Percentiles rank a stretch among this genome's conserved stretches.
Evolutionary conservation across 2,888 invertebrate species (phyloP).

Genomic region (Augochlorella aurata): DNA sequence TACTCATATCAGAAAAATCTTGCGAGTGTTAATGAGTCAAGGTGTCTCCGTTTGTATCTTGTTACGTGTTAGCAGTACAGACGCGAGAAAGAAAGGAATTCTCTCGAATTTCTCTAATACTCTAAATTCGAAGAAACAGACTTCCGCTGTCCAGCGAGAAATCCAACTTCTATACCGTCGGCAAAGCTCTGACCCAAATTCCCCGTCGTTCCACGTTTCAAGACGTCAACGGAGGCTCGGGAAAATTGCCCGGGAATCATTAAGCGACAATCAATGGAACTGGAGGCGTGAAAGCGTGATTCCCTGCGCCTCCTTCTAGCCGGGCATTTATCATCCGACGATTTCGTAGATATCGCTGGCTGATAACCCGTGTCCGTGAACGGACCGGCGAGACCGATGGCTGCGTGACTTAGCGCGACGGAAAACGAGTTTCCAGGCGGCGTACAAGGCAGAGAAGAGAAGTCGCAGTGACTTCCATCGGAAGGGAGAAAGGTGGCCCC

Average conservation of each 20-base stretch:
- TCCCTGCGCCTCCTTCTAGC: background rate
- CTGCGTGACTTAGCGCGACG: background rate
- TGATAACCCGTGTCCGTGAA: background rate
- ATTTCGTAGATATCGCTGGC: background rate
- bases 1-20: too few species aligned
- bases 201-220: background rate
- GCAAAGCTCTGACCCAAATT: background rate
- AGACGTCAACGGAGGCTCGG: background rate
- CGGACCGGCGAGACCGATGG: background rate
- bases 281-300: background rate
- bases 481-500: constrained; percentile 62
- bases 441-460: constrained; percentile 17
- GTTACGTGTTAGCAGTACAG: too few species aligned
- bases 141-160: too few species aligned
- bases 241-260: background rate
- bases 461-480: constrained; percentile 44
- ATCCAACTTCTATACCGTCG: too few species aligned
- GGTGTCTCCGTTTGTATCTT: too few species aligned
- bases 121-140: too few species aligned
- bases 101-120: too few species aligned
- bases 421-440: constrained; percentile 34
- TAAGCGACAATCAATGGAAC: constrained; percentile 1
- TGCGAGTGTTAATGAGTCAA: too few species aligned
- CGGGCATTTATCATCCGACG: background rate
- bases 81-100: too few species aligned